Evolutionary conservation across 2,113 vertebrate species (phyloP), one percentile per base, ranked within the genome.

Genomic region (Peromyscus leucopus): DNA sequence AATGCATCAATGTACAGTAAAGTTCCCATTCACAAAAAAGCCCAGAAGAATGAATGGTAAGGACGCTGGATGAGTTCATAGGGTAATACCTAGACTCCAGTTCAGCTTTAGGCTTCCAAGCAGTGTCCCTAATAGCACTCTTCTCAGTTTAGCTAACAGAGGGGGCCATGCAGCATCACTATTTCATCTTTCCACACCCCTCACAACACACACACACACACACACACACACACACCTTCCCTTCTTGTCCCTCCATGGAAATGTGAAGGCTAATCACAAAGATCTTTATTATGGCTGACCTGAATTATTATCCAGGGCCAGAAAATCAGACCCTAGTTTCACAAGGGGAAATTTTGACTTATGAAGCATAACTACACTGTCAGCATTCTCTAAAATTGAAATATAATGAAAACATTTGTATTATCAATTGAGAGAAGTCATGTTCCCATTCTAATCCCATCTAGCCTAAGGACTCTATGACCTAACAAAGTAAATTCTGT

Each of bases 141-240:
- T 31, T 39, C 55, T 75, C 1, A 0, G 7, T n/a, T 90, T 12
- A 8, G 15, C 26, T 65, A 39, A 19, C 5, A 42, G 1, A 22
- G 2, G 8, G 69, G 28, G 16, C 4, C 67, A 42, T 4, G 16
- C 0, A 78, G 11, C 7, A 12, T 31, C 1, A 11, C 39, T 2
- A 31, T 78, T 71, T 31, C 36, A 59, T 4, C 10, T 7, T 55
- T 72, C 16, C 31, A 78, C 36, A 42, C 5, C 48, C 33, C 48
- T 88, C 9, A 22, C 10, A 24, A 59, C 42, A 55, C 55, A 55
- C 55, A 55, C 55, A 55, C 55, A 55, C 55, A 55, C 55, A 55
- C 55, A 55, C 51, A 55, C 51, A 55, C 51, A 55, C 51, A 55
- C 6, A 10, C 57, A 19, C 22, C 19, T 93, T 72, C 13, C 4